A percentile compares a stretch with the other conserved stretches of the same genome.
phyloP scores from a whole-genome alignment of 1,140 invertebrate genomes.

The Spodoptera frugiperda region DNA sequence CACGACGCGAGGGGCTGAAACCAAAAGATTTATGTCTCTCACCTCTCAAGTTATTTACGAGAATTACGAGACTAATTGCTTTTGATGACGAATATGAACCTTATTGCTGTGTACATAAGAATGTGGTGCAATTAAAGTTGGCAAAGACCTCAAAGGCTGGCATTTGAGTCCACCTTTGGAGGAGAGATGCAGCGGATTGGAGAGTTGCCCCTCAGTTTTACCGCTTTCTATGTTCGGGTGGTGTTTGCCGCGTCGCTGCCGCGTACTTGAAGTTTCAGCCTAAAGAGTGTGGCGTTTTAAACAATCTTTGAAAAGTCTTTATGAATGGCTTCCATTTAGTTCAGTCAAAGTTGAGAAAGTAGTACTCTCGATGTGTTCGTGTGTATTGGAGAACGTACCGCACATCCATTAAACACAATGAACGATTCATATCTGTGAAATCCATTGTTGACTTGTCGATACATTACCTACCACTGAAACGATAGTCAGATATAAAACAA shows the following conservation, averaged over 20 bases:
- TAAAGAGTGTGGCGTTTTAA: slow-evolving; percentile 11
- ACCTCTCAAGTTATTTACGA: slow-evolving; percentile 53
- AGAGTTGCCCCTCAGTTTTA: slow-evolving; percentile 30
- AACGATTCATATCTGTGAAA: too few species aligned
- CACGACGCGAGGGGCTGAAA: slow-evolving; percentile 48
- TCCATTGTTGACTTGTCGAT: neutral
- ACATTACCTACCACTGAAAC: neutral
- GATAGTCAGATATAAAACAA: too few species aligned
- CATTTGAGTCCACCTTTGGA: slow-evolving; percentile 34
- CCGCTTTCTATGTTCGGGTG: slow-evolving; percentile 29
- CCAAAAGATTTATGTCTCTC: slow-evolving; percentile 56
- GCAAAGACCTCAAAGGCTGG: slow-evolving; percentile 35
- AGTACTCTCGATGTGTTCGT: neutral
- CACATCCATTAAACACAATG: too few species aligned
- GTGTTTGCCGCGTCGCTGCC: slow-evolving; percentile 19
- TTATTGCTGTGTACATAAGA: slow-evolving; percentile 37
- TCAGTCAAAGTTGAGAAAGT: neutral
- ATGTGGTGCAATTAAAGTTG: slow-evolving; percentile 40
- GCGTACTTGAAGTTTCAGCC: slow-evolving; percentile 23
- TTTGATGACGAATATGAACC: slow-evolving; percentile 45
- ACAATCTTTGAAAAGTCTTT: slow-evolving; percentile 22
- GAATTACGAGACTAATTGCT: slow-evolving; percentile 54
- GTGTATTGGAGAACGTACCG: neutral
- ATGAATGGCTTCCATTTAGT: slow-evolving; percentile 15
- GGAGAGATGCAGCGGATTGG: slow-evolving; percentile 39